Percentiles rank a stretch among this genome's conserved stretches.
phyloP scores from a whole-genome alignment of 2,113 vertebrate genomes.

The Cyanoliseus patagonus region DNA sequence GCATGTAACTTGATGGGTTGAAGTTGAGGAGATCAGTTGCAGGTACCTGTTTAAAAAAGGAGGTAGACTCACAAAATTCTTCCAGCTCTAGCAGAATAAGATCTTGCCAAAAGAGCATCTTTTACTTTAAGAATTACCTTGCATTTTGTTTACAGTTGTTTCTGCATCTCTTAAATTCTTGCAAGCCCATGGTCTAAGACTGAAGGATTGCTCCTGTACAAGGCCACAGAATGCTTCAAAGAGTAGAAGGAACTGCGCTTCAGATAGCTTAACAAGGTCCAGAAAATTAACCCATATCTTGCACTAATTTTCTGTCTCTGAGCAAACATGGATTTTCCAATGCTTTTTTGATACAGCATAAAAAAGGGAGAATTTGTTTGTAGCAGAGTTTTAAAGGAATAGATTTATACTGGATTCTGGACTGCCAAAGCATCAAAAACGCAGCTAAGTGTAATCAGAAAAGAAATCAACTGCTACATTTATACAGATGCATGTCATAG shows the following conservation, averaged over 20 bases:
- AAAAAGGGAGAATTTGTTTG: background rate
- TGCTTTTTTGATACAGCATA: background rate
- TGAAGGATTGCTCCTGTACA: background rate
- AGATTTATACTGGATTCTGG: background rate
- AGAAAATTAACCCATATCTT: background rate
- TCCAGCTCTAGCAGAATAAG: background rate
- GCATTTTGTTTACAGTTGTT: background rate
- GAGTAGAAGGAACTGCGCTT: background rate
- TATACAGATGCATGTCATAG: background rate
- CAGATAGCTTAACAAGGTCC: background rate
- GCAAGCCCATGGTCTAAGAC: background rate
- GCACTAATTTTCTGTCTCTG: background rate
- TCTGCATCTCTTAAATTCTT: background rate
- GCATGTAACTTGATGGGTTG: rapidly evolving
- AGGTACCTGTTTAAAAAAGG: background rate
- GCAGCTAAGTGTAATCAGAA: background rate
- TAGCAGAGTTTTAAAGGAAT: background rate
- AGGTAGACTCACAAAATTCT: background rate
- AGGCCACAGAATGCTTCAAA: background rate
- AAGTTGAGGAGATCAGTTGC: background rate
- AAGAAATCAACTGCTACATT: background rate
- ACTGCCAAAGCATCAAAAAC: background rate
- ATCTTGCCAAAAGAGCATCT: background rate
- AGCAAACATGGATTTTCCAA: background rate
- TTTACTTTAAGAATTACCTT: background rate